A percentile compares a stretch with the other conserved stretches of the same genome.
Evolutionary conservation across 1,140 invertebrate genomes (phyloP).

Genomic region (Eulimnadia texana): DNA sequence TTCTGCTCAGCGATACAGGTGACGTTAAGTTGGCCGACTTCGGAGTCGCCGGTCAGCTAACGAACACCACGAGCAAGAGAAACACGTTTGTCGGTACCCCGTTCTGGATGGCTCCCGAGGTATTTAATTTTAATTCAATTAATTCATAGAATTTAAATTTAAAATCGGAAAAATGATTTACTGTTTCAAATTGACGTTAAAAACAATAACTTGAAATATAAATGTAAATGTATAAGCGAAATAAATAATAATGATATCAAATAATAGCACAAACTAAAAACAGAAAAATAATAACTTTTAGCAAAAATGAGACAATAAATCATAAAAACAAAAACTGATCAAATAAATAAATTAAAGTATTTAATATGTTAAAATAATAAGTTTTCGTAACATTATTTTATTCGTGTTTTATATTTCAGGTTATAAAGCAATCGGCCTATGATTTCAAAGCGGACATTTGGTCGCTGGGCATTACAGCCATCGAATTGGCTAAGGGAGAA

Average conservation of each 20-base stretch:
- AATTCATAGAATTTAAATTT: too few species aligned
- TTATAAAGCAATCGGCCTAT: conserved; percentile 98
- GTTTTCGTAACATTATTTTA: neutral
- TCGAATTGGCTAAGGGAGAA: conserved; percentile 97
- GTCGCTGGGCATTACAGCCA: conserved; percentile 97
- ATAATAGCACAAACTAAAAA: too few species aligned
- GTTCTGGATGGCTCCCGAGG: conserved; percentile 99
- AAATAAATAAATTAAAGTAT: too few species aligned
- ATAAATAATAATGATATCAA: too few species aligned
- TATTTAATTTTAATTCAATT: neutral
- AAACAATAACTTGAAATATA: too few species aligned
- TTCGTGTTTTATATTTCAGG: conserved; percentile 26
- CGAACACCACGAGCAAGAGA: conserved; percentile 94
- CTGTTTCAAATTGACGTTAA: too few species aligned
- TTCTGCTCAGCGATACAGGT: conserved; percentile 92
- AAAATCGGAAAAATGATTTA: too few species aligned
- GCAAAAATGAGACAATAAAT: too few species aligned
- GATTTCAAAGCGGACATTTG: conserved; percentile 99
- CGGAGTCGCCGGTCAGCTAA: conserved; percentile 92
- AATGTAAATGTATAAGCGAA: too few species aligned
- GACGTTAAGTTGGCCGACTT: conserved; percentile 98
- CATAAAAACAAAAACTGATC: too few species aligned
- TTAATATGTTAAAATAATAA: too few species aligned
- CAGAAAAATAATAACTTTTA: too few species aligned
- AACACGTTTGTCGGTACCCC: conserved; percentile 99